These are phyloP conservation scores for Drosophila nannoptera DNA, from an alignment of 1,140 invertebrate species.

Conservation along the genomic window DNA sequence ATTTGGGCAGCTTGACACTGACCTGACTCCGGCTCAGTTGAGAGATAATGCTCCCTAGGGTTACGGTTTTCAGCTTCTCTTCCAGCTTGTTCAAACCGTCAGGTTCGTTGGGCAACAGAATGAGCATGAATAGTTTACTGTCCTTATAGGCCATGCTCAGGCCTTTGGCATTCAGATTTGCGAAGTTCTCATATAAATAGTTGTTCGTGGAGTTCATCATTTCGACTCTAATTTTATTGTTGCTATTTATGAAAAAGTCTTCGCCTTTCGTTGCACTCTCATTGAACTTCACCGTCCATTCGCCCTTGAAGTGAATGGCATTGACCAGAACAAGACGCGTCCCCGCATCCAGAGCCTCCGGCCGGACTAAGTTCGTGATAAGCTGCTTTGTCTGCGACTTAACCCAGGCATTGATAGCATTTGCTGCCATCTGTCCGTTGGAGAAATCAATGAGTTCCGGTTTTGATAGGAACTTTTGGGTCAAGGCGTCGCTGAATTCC, in stretches of 20 bases:
- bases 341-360: conserved; percentile 79
- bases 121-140: conserved; percentile 80
- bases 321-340: conserved; percentile 87
- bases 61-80: conserved; percentile 78
- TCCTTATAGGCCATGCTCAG: conserved; percentile 80
- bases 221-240: conserved; percentile 58
- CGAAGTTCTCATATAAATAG: conserved; percentile 72
- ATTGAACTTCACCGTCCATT: conserved; percentile 80
- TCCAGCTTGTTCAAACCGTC: conserved; percentile 80
- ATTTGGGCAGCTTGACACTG: conserved; percentile 83
- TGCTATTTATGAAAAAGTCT: conserved; percentile 74
- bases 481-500: conserved; percentile 75
- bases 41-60: conserved; percentile 67
- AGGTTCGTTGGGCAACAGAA: conserved; percentile 82
- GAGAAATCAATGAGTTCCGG: conserved; percentile 81
- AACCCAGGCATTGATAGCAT: conserved; percentile 86
- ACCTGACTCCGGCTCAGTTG: conserved; percentile 69
- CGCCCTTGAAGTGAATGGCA: conserved; percentile 91
- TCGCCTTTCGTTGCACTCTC: conserved; percentile 61
- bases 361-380: conserved; percentile 84
- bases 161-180: conserved; percentile 71
- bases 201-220: conserved; percentile 78
- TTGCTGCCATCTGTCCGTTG: conserved; percentile 68
- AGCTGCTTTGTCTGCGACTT: conserved; percentile 84
- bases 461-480: conserved; percentile 79